Base-by-base conservation (phyloP, 2,888 invertebrate genomes). In the Caenorhabditis sp. region DNA sequence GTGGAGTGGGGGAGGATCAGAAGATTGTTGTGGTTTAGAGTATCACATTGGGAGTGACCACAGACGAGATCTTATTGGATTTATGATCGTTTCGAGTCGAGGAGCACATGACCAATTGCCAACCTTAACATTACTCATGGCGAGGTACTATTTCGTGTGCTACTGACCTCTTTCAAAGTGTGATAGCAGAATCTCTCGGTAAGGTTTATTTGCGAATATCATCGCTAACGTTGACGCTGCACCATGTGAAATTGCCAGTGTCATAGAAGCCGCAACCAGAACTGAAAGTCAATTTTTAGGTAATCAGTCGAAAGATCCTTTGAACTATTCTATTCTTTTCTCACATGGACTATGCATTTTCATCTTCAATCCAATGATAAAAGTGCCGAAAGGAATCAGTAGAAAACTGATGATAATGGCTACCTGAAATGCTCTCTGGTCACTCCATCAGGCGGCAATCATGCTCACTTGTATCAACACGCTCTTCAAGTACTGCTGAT, bases 151-250 rank as follows among this genome's bases (percentile, higher is more conserved):
- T n/a, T n/a, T n/a, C n/a, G n/a, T n/a, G n/a, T n/a, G n/a, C n/a
- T 9, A 18, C 62, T 71, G 44, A 71, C 71, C 37, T 18, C 8
- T 47, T 1, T 55, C 24, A 24, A 72, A 50, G 47, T 72, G 72
- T 1, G 56, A 47, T 1, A 72, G 22, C 5, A 78, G 56, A 9
- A 70, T 58, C 1, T 9, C 22, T 51, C 78, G 69, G 32, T 70
- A 70, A 1, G 70, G 78, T 51, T 70, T 69, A 8, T 78, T 78
- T 2, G 78, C 78, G 15, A 78, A 18, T 1, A 78, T 69, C 62
- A 78, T 64, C 5, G 35, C 56, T 5, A 78, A 37, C 26, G 78
- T 78, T 0, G 78, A 62, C 3, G 58, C 62, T 0, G 78, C 78
- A 40, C 78, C 78, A 28, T 78, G 78, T 0, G 62, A 51, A 20